Percentiles rank a stretch among this genome's conserved stretches.
Evolutionary conservation across 2,888 invertebrate species (phyloP).

Genomic region (Dyspetes luteomarginatus): DNA sequence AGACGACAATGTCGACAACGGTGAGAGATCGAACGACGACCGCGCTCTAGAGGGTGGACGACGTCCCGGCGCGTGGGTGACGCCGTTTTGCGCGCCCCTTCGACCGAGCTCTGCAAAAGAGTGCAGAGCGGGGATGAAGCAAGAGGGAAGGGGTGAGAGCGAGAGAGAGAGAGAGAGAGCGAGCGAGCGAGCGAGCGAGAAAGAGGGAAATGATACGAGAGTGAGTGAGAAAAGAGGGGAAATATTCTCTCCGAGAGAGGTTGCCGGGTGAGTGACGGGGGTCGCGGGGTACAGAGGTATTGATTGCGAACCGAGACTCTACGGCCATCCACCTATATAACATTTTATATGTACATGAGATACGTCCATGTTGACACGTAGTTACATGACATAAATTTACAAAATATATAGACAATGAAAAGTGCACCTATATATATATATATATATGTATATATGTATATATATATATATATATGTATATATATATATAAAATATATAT

Average conservation of each 20-base stretch:
- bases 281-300: conserved; percentile 79
- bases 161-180: conserved; percentile 30
- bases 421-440: conserved; percentile 1
- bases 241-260: conserved; percentile 72
- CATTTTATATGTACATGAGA: background rate
- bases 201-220: conserved; percentile 37
- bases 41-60: conserved; percentile 56
- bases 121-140: conserved; percentile 70
- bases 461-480: too few species aligned
- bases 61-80: conserved; percentile 68
- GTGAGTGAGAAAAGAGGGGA: conserved; percentile 69
- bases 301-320: conserved; percentile 78
- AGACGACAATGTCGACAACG: conserved; percentile 53
- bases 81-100: conserved; percentile 55
- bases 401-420: conserved; percentile 44
- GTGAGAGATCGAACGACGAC: conserved; percentile 53
- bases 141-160: conserved; percentile 45
- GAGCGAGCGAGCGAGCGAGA: conserved; percentile 21
- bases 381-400: conserved; percentile 19
- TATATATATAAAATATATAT: too few species aligned
- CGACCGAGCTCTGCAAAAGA: too few species aligned
- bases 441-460: background rate
- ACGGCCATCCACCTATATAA: conserved; percentile 65
- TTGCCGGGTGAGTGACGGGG: conserved; percentile 80
- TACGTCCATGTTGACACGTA: conserved; percentile 32